Conservation (phyloP, 2,797 vertebrate genomes). For the Hydrophis major region DNA sequence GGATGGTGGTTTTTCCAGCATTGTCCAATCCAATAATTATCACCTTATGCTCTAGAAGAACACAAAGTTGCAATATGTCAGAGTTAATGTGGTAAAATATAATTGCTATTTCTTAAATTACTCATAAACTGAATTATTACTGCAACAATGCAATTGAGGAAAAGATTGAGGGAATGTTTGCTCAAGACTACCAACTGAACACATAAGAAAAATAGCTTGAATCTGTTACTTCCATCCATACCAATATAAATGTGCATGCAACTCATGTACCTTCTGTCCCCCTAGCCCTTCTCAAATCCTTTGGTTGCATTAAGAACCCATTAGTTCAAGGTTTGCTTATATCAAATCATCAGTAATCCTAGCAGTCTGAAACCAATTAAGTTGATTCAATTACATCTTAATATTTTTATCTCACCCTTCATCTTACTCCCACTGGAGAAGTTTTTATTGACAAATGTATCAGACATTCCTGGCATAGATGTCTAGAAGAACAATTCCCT, state of each 20-base stretch:
- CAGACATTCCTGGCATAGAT: background rate
- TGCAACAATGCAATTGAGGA: background rate
- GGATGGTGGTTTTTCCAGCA: conserved; percentile 84
- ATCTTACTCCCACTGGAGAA: background rate
- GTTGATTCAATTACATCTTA: background rate
- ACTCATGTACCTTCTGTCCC: background rate
- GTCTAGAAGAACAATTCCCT: background rate
- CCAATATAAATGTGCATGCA: background rate
- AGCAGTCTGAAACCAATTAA: background rate
- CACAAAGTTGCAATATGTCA: background rate
- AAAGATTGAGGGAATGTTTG: background rate
- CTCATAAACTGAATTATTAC: background rate
- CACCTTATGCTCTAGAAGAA: conserved; percentile 82
- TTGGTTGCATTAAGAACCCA: background rate
- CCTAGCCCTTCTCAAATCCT: background rate
- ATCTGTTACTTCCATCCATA: background rate
- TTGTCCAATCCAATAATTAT: conserved; percentile 86
- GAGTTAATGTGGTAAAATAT: background rate
- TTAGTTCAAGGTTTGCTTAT: background rate
- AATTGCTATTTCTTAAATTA: background rate
- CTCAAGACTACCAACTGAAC: background rate
- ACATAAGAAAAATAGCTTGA: background rate
- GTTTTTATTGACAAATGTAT: background rate
- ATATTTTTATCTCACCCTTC: background rate
- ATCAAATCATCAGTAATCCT: background rate